Base-by-base conservation (phyloP, 2,797 vertebrate species). In the Myotis pilosus region DNA sequence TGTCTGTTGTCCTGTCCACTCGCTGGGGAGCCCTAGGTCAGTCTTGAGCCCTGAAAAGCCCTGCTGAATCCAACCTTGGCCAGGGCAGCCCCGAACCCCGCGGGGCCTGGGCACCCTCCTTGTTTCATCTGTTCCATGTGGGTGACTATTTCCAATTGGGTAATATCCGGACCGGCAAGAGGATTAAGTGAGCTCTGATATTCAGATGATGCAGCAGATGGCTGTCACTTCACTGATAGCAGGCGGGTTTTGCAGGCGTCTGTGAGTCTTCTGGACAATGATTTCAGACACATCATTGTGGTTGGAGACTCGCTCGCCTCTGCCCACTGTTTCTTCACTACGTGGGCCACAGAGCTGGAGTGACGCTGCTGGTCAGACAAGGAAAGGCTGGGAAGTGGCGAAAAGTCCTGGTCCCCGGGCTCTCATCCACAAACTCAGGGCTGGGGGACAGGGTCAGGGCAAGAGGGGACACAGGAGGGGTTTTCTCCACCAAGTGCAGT, bases 1-100 rank as follows among this genome's bases (percentile, higher is more conserved):
- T 25, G 4, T n/a, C 49, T 47, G 30, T 12, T 28, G n/a, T 66
- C 55, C 57, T 0, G 0, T 22, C 55, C 0, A 4, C 20, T 72
- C 19, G 1, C 28, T 3, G 41, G 17, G 41, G 53, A 69, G 16
- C 51, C 6, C 30, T 2, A 1, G 8, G 81, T 53, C 47, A 8
- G 12, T 22, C 44, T 10, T 5, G 68, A 36, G 53, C 72, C 33
- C 44, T 19, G n/a, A 41, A 81, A 36, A 51, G 28, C 38, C n/a
- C 25, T 15, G 57, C 19, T 8, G 15, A 57, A 19, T 22, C 47
- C n/a, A 49, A 41, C 13, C 20, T 4, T 0, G 17, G 25, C 4
- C 3, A 55, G 23, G 30, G 36, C 47, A 53, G 53, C 30, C 64
- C 19, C 12, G 1, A 19, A 16, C 11, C 44, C 25, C 2, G 2